Percentiles rank a stretch among this genome's conserved stretches.
These are phyloP conservation scores for Babylonia areolata DNA, from an alignment of 1,140 invertebrate species.

Conservation along the genomic window DNA sequence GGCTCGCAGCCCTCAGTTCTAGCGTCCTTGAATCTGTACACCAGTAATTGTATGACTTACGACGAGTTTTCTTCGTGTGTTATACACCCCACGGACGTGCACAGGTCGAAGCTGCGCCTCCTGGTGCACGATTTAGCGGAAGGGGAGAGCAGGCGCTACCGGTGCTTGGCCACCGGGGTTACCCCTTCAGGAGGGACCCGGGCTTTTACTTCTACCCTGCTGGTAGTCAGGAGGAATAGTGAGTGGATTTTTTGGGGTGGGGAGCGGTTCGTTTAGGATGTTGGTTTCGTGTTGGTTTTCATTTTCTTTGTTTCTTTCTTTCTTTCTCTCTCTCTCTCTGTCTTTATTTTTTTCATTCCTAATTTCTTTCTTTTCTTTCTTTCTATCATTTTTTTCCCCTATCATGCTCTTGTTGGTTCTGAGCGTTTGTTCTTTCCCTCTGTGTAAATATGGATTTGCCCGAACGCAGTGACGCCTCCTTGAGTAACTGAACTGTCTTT, in stretches of 20 bases:
- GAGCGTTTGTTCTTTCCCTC: too few relatives aligned
- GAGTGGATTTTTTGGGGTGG: too few relatives aligned
- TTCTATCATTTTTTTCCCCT: neutral
- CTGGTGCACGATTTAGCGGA: conserved; percentile 14
- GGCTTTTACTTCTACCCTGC: neutral
- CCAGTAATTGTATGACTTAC: conserved; percentile 2
- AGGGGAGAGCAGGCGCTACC: conserved; percentile 9
- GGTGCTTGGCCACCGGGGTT: neutral
- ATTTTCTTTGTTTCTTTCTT: neutral
- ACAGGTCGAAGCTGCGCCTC: neutral
- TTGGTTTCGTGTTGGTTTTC: too few relatives aligned
- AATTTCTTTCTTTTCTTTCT: neutral
- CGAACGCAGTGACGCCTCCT: too few relatives aligned
- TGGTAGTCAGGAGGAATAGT: neutral
- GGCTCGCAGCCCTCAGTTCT: neutral
- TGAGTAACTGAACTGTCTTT: too few relatives aligned
- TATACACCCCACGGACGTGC: neutral
- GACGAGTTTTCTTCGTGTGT: conserved; percentile 20
- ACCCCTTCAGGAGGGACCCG: neutral
- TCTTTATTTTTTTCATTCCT: neutral
- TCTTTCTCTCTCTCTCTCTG: neutral
- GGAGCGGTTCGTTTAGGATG: too few relatives aligned
- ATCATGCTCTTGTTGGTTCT: neutral
- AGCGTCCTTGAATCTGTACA: neutral
- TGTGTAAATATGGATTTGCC: too few relatives aligned